Evolutionary conservation across 2,888 invertebrate species (phyloP), one percentile per base, ranked within the genome.

Genomic region (Autographa gamma): DNA sequence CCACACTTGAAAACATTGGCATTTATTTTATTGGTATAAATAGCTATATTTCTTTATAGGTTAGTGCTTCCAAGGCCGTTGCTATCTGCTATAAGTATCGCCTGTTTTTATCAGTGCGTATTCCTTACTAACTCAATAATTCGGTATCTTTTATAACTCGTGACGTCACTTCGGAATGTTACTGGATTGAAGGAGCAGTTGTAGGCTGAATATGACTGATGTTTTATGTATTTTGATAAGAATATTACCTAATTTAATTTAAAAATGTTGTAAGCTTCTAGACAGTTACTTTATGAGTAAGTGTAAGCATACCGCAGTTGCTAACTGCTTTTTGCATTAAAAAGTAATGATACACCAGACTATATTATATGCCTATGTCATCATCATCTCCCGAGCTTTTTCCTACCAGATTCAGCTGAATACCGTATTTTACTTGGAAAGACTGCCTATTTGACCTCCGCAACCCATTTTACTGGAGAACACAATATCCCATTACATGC

Each of bases 61-160:
- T 67, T 65, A 52, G 0, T 9, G 58, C 1, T 48, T 58, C 16
- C 73, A 73, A 73, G 62, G 77, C n/a, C 60, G 14, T 32, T 13
- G 54, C 31, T 71, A 69, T 66, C 38, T 56, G 66, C 63, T 62
- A 31, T 41, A 60, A 25, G 48, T 19, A 38, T 61, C 63, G 25
- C 25, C 18, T 14, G 48, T 41, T 65, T 66, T 77, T 71, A 77
- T 80, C 81, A n/a, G 61, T 56, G 52, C n/a, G 67, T 76, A 54
- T 19, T 75, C 70, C 9, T 77, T 59, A 56, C 43, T 25, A 6
- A 41, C 18, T 19, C 62, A 58, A 25, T 60, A 48, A n/a, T 48
- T 65, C 65, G 63, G 18, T 70, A 67, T 66, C 71, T 43, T 0
- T 62, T 34, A 69, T 66, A 60, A 65, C 60, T 58, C 9, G 9